Conservation (phyloP, 2,113 vertebrate genomes). For the Rhinoptilus africanus region DNA sequence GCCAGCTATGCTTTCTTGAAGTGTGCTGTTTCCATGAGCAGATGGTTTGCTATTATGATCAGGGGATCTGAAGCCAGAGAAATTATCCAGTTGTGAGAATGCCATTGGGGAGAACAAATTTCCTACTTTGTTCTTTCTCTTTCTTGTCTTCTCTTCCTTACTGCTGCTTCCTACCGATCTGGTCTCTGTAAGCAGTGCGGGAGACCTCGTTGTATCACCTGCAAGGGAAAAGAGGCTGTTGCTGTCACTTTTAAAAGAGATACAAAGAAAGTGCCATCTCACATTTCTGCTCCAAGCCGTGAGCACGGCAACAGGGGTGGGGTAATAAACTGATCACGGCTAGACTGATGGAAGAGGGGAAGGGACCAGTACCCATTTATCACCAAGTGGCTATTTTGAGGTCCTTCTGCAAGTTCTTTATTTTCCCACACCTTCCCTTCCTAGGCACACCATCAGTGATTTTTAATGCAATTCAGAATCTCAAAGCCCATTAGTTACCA, state of each 20-base stretch:
- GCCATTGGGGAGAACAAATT: not conserved
- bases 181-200: not conserved
- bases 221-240: not conserved
- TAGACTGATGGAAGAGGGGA: not conserved
- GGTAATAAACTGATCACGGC: not conserved
- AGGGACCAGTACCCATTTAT: not conserved
- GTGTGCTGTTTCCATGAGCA: not conserved
- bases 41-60: not conserved
- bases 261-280: not conserved
- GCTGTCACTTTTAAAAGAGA: not conserved
- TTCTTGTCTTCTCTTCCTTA: not conserved
- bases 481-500: not conserved
- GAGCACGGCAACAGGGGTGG: not conserved
- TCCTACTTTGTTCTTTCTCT: not conserved
- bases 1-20: not conserved
- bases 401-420: not conserved
- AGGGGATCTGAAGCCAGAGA: not conserved
- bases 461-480: not conserved
- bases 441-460: not conserved
- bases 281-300: not conserved
- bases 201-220: not conserved
- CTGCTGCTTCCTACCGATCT: not conserved
- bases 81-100: not conserved
- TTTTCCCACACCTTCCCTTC: not conserved
- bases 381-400: not conserved